These are phyloP conservation scores for Myotis planiceps DNA, from an alignment of 2,797 vertebrate species.

Conservation along the genomic window DNA sequence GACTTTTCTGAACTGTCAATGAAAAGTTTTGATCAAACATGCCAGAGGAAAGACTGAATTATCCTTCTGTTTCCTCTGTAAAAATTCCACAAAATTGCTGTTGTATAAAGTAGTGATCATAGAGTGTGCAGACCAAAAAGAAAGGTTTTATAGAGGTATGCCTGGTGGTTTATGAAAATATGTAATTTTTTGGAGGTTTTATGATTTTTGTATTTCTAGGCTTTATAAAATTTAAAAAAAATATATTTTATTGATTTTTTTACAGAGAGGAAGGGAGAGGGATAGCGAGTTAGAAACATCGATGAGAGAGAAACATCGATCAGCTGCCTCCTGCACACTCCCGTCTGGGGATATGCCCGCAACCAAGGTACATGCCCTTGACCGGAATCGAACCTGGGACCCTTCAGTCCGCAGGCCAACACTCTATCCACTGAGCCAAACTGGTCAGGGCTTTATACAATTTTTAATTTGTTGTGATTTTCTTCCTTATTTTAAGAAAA, in stretches of 20 bases:
- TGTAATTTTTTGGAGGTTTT: not conserved
- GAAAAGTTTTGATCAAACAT: constrained; percentile 7
- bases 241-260: too few species aligned
- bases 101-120: not conserved
- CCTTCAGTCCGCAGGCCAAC: too few species aligned
- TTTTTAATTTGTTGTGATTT: not conserved
- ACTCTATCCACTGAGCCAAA: too few species aligned
- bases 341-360: too few species aligned
- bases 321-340: too few species aligned
- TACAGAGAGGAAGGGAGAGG: too few species aligned
- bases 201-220: not conserved
- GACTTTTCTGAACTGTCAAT: not conserved
- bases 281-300: too few species aligned
- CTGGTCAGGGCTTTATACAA: not conserved
- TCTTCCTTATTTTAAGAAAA: not conserved
- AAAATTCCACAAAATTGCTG: not conserved
- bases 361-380: too few species aligned
- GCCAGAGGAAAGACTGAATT: not conserved
- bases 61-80: not conserved
- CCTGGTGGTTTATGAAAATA: not conserved
- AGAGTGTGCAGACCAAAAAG: not conserved
- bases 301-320: too few species aligned
- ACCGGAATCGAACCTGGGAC: too few species aligned
- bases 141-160: not conserved
- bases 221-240: not conserved